Base-by-base conservation (phyloP, 2,797 vertebrate species). In the Sebastolobus alascanus region DNA sequence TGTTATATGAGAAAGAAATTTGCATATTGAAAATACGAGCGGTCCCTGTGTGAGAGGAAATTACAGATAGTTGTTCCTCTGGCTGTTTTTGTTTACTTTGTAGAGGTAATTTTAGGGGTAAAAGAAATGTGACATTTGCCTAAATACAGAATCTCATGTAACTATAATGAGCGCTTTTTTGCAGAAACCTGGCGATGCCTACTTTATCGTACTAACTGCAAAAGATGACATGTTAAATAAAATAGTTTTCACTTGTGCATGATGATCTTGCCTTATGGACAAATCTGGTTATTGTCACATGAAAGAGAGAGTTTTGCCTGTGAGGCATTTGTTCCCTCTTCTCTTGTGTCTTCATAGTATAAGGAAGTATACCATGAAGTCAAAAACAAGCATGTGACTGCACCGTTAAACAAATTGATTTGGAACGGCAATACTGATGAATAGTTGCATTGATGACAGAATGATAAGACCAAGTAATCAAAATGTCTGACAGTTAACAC, bases 401-500 rank as follows among this genome's bases (percentile, higher is more conserved):
- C 68, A 73, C 29, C 5, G 43, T 35, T 64, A 29, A 66, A 72
- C 10, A 40, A 64, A 65, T 6, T 73, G 58, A 77, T 80, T 67
- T 18, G 0, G 35, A 64, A 52, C 75, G 35, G 70, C 54, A 67
- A 4, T 61, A 52, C 68, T 75, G 25, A 72, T 60, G 25, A 27
- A 13, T 66, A 16, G 25, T 37, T 75, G 31, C 33, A 50, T 58
- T 73, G 70, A 64, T 80, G 79, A 52, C 40, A 31, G 55, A 31
- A 60, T 63, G 69, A 72, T 65, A 35, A 55, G 40, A 73, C 12
- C 43, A 27, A 68, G 29, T 33, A 73, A 77, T 84, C 67, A 75
- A 69, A 78, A 71, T 77, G 63, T 68, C 18, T 84, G 55, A 68
- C 79, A 50, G 33, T 76, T 75, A 75, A 61, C 73, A 73, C 80